Evolutionary conservation across 2,113 vertebrate species (phyloP), one percentile per base, ranked within the genome.

Genomic region (Maylandia zebra): DNA sequence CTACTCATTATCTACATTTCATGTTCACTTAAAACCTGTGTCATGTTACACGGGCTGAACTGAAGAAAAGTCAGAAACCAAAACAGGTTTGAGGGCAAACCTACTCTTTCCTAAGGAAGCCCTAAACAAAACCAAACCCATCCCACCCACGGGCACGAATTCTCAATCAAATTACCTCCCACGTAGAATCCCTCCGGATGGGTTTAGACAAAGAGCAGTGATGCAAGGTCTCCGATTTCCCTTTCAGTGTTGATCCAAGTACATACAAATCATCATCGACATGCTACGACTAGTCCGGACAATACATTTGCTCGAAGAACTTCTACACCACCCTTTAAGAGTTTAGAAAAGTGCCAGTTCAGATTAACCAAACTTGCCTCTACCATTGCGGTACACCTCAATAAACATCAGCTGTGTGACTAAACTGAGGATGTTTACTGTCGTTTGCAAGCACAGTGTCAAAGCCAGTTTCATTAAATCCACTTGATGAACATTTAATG

Each of bases 131-230:
- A 88, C 53, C 16, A 36, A 79, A 86, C 83, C 83, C 84, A 83
- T 59, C 32, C 45, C 81, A 87, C 82, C 61, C 43, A 43, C 19
- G 11, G 81, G 57, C 84, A 91, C 14, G 8, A 71, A 57, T 76
- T 82, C 24, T 86, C n/a, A 12, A n/a, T 91, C 71, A 86, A 84
- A 93, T 84, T 32, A 89, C 79, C 82, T 81, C 88, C 86, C 87
- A 90, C 66, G 2, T 34, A 13, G 34, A 85, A 79, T 50, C 71
- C 88, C 80, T 85, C 34, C 17, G 43, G 91, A 24, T 64, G 64
- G 19, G 83, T 79, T 94, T 85, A 78, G 83, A 90, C 66, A 85
- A 83, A 81, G 76, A 38, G 83, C 32, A 41, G 36, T 79, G 57
- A 88, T 89, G 64, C 71, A 88, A 84, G 19, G 11, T 59, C 84